Conservation (phyloP, 2,888 invertebrate species). For the Ephialtes manifestator region DNA sequence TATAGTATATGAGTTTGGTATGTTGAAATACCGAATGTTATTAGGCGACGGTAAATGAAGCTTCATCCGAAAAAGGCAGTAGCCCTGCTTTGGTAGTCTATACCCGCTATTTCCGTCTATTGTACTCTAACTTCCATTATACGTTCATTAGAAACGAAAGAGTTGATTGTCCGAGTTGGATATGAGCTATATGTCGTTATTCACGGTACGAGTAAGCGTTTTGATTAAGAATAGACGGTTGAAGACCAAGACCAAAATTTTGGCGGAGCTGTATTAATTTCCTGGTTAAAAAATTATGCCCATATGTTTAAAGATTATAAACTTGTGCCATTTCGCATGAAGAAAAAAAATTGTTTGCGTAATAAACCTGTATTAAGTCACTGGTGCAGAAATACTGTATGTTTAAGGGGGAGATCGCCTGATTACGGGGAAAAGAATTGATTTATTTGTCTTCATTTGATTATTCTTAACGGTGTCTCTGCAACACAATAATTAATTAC, state of each 20-base stretch:
- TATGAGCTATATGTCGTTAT: background rate
- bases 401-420: too few relatives aligned
- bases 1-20: background rate
- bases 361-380: too few relatives aligned
- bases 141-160: background rate
- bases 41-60: conserved; percentile 10
- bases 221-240: background rate
- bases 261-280: too few relatives aligned
- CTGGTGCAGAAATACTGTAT: too few relatives aligned
- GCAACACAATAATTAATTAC: too few relatives aligned
- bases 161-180: background rate
- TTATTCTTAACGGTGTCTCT: too few relatives aligned
- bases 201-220: background rate
- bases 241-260: background rate
- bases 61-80: conserved; percentile 10
- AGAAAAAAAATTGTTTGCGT: too few relatives aligned
- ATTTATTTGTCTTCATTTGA: too few relatives aligned
- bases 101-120: conserved; percentile 9
- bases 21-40: background rate
- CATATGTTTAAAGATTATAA: too few relatives aligned
- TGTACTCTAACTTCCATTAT: conserved; percentile 21
- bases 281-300: background rate
- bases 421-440: too few relatives aligned
- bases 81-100: background rate
- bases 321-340: too few relatives aligned